These are phyloP conservation scores for Acanthacorydalis orientalis DNA, from an alignment of 2,888 invertebrate species.

Conservation along the genomic window DNA sequence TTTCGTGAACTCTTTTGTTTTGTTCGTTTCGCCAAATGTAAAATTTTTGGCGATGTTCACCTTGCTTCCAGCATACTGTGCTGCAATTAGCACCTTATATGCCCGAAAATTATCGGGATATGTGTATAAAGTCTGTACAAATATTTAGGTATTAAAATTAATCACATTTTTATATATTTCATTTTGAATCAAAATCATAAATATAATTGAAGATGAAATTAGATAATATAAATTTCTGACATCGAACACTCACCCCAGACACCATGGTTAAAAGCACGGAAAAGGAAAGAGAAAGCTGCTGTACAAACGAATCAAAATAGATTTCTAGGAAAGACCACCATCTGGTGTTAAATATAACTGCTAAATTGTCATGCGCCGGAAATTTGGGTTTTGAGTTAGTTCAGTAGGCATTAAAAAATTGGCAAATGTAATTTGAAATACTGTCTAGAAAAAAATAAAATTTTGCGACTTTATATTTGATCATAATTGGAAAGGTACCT, in stretches of 20 bases:
- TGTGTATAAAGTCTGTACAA: conserved; percentile 86
- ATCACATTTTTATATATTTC: neutral
- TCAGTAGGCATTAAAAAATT: neutral
- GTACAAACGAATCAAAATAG: conserved; percentile 1
- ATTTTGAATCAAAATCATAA: neutral
- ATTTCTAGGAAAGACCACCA: conserved; percentile 13
- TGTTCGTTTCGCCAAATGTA: conserved; percentile 88
- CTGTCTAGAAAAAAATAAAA: too few relatives aligned
- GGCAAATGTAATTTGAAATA: neutral
- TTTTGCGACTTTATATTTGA: too few relatives aligned
- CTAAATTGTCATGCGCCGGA: too few relatives aligned
- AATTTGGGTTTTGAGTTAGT: too few relatives aligned
- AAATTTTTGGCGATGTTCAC: conserved; percentile 72
- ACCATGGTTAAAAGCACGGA: conserved; percentile 28
- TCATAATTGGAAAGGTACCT: too few relatives aligned
- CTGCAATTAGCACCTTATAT: conserved; percentile 93
- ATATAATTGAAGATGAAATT: neutral
- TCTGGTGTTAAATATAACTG: too few relatives aligned
- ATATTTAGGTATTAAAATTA: conserved; percentile 6
- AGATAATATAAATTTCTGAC: conserved; percentile 14
- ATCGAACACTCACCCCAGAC: conserved; percentile 31
- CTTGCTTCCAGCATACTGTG: conserved; percentile 83
- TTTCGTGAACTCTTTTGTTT: conserved; percentile 65
- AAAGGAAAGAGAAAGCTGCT: conserved; percentile 17
- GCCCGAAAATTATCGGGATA: conserved; percentile 97